A percentile compares a stretch with the other conserved stretches of the same genome.
These are phyloP conservation scores for Proteles cristata DNA, from an alignment of 2,113 vertebrate genomes.

Conservation along the genomic window DNA sequence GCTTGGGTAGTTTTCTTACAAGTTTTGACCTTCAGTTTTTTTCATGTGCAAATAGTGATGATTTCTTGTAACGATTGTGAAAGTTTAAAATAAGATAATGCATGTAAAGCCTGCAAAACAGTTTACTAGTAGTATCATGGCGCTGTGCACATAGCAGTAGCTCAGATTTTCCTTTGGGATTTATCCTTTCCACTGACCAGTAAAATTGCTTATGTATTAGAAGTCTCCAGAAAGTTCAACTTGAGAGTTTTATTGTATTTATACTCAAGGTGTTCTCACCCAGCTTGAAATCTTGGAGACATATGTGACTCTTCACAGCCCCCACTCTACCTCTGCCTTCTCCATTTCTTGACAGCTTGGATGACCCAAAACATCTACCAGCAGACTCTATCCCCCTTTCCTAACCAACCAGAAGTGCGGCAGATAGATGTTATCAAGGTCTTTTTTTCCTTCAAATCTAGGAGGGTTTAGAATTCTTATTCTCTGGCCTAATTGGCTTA, in stretches of 20 bases:
- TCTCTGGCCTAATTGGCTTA: not conserved
- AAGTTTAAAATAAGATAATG: not conserved
- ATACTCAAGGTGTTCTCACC: not conserved
- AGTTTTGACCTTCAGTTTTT: not conserved
- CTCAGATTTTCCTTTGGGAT: not conserved
- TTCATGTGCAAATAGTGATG: not conserved
- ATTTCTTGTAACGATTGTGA: not conserved
- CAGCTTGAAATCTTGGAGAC: not conserved
- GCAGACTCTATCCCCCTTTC: not conserved
- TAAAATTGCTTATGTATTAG: not conserved
- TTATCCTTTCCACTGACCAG: not conserved
- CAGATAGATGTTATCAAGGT: not conserved
- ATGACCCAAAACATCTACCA: not conserved
- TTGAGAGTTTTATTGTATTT: not conserved
- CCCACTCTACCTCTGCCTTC: not conserved
- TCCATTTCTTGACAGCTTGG: not conserved
- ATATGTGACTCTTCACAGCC: not conserved
- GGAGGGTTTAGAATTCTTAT: not conserved
- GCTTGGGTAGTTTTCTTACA: not conserved
- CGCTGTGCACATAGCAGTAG: not conserved
- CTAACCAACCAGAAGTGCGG: not conserved
- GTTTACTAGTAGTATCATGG: not conserved
- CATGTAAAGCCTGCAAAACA: not conserved
- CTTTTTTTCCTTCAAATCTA: conserved; percentile 22
- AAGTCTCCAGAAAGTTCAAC: not conserved